Evolutionary conservation across 1,140 invertebrate species (phyloP), one percentile per base, ranked within the genome.

Genomic region (Andrena cerasifolii): DNA sequence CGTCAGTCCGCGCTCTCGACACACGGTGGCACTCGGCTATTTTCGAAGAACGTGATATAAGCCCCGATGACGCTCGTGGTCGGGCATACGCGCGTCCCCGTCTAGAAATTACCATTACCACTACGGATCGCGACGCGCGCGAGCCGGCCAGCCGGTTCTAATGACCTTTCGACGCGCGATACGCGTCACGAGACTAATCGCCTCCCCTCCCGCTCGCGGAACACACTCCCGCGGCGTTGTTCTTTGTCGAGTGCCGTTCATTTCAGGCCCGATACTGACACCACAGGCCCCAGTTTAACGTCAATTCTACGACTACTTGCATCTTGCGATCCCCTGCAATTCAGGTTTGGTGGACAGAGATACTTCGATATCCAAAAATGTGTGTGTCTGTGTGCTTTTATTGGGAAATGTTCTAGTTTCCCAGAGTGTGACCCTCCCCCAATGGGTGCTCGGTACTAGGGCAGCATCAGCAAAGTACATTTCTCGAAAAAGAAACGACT

Each of bases 1-100:
- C 88, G 89, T 88, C 88, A 86, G 70, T 79, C 67, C 75, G 74
- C 78, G 62, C 70, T 83, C 70, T 83, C 82, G 75, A 75, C 80
- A 73, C 81, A 79, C 83, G 83, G 82, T 83, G 84, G 86, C 80
- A 89, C 87, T 85, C 86, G 85, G 88, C 81, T 90, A 90, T 90
- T 90, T 90, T 89, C 86, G 87, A 87, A 85, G 86, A 77, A 87
- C 84, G 80, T 85, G 78, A 88, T 85, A 87, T 82, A 86, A 88
- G 80, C 74, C 51, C 62, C 62, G 83, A 83, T 86, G 86, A 88
- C 86, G 85, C 84, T 68, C 74, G 61, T 71, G 71, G 62, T 65
- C 63, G 56, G 51, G 49, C 62, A 28, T 54, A 74, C 45, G 62
- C 71, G 79, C 28, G 78, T 79, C 54, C 63, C 58, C 62, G 73